Base-by-base conservation (phyloP, 2,888 invertebrate genomes). In the Pyrochroa serraticornis region DNA sequence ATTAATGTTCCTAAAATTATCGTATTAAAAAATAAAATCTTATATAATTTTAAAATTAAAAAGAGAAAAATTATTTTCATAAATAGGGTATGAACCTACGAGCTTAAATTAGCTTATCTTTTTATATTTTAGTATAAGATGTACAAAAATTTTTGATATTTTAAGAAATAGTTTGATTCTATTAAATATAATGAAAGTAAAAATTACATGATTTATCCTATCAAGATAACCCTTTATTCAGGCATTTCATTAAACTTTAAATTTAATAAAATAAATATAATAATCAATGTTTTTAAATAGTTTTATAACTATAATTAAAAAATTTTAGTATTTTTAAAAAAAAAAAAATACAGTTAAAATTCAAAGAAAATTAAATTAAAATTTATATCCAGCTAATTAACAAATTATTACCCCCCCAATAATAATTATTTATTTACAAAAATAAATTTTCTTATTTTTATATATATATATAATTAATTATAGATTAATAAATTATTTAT, bases 61-160 rank as follows among this genome's bases (percentile, higher is more conserved):
- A 80, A 83, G 80, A 81, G 80, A 79, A 80, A 79, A 77, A 70
- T 70, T 77, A 76, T 76, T 79, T 79, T 78, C 79, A 81, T 80
- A 75, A 70, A 66, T 77, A 75, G 76, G 79, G 79, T 79, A 80
- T 80, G 80, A 81, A 74, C 81, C 80, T 75, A 79, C 58, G 78
- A 80, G 79, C 79, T 79, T 79, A 7, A 46, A 61, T 80, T 79
- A 85, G 84, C 84, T 84, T 84, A 84, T 75, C 77, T 79, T 80
- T 80, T 78, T 78, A 83, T 82, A 83, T 83, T 83, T 84, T 84
- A 80, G 82, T 85, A 84, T 85, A 85, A 62, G 82, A 83, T 75
- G 84, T 84, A 85, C 82, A 79, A 78, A 81, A 83, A 76, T 80
- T 84, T 85, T 85, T 85, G 84, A 84, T 81, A 76, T 75, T 84